Evolutionary conservation across 2,888 invertebrate species (phyloP), one percentile per base, ranked within the genome.

Genomic region (Drosophila anomalata): DNA sequence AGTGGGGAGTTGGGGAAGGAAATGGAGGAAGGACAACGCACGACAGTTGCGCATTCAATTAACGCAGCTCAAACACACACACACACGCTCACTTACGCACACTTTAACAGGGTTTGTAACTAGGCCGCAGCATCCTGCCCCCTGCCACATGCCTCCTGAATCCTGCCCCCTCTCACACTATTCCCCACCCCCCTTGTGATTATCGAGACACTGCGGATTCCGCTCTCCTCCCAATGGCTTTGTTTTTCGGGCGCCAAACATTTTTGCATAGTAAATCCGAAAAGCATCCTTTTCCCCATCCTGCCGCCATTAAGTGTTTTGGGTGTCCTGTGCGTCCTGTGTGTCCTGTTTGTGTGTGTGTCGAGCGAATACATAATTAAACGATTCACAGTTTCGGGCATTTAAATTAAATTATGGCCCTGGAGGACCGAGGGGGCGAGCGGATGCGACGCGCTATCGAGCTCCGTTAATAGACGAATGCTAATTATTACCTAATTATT

Each of bases 1-100:
- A 26, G 26, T 5, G 0, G n/a, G 2, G 44, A 3, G 17, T 4
- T 4, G 5, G 6, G 8, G 7, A 2, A 22, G 22, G 20, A 14
- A 1, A 7, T 11, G 29, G 17, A 29, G 8, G 70, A 61, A 11
- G 44, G 55, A 42, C 29, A 65, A 76, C 57, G 67, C 63, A 76
- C 81, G 74, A 84, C 78, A 81, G 81, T 87, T 81, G 85, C 85
- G 87, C 81, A 81, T 81, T 81, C 81, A 81, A 81, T 81, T 81
- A 81, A 87, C 81, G 78, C 76, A 84, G 52, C 75, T 47, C 46
- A 50, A 60, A 67, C 51, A 52, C 47, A 47, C 41, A 53, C 47
- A 65, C 55, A 52, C 42, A 41, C 44, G 41, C 47, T 26, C 48
- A 57, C 57, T 59, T 44, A 52, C 33, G 63, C 41, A 60, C 36